Evolutionary conservation across 2,113 vertebrate genomes (phyloP), one percentile per base, ranked within the genome.

Genomic region (Phylloscopus whistleri): DNA sequence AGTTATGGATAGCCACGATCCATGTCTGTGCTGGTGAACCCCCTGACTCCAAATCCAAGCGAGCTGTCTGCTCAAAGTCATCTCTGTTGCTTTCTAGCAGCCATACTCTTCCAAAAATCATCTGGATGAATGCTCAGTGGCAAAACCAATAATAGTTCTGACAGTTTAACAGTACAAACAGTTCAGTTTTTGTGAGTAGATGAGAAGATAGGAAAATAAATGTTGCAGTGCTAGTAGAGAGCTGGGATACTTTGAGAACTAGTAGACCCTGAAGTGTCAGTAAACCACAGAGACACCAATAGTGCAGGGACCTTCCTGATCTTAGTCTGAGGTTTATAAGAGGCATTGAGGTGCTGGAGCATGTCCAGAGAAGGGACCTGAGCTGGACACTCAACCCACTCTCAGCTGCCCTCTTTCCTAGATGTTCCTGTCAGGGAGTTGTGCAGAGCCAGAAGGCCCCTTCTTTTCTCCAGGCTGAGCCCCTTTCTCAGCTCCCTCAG

Each of bases 361-460:
- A 44, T 4, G 11, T 18, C 44, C 44, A 86, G 83, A 22, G 72
- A 59, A 43, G 6, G 44, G 44, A 76, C 15, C 4, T 17, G 44
- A 77, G 37, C 37, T 68, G 31, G 17, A 33, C 37, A 59, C 37
- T 35, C 26, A 77, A 7, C 26, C 14, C 37, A 18, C 9, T 21
- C 44, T 44, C 37, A 76, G 53, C 24, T 68, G 37, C 31, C 13
- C 13, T 58, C 16, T 27, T 52, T 44, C 27, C 46, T 52, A 46
- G 17, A 12, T 37, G 11, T 5, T 68, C 10, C 68, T 67, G 16
- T 28, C 33, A 66, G 2, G 35, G 8, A 28, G 9, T 3, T 33
- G 51, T 28, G 3, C 3, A 44, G 58, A 66, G 9, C 1, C 1
- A 51, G 1, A 19, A 31, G 31, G 17, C 10, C 3, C 10, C 7